Evolutionary conservation across 2,113 vertebrate genomes (phyloP).

Genomic region (Passer domesticus): DNA sequence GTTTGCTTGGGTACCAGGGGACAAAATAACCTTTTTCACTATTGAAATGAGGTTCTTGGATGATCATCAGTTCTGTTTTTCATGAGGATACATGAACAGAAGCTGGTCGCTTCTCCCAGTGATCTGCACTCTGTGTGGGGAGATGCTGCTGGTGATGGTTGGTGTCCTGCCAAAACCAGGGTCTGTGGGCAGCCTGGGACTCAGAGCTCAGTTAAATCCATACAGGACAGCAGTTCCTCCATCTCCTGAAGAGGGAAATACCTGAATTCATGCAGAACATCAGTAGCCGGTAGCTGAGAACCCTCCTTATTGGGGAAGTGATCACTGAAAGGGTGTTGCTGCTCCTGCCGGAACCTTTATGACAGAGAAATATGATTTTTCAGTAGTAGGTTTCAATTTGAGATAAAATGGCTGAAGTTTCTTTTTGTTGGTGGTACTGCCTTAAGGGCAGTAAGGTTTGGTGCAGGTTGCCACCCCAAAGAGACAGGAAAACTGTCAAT

Average conservation of each 20-base stretch:
- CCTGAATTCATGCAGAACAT: not conserved
- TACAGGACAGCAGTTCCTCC: not conserved
- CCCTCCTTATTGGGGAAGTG: not conserved
- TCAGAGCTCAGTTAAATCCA: not conserved
- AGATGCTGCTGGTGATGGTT: not conserved
- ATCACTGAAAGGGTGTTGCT: not conserved
- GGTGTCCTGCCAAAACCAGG: not conserved
- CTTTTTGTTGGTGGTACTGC: not conserved
- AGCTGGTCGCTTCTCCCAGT: not conserved
- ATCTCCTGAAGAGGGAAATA: not conserved
- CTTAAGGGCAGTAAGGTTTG: not conserved
- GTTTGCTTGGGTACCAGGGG: not conserved
- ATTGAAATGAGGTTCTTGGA: not conserved
- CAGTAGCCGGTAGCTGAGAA: not conserved
- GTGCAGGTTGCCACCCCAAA: not conserved
- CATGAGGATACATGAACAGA: not conserved
- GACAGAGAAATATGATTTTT: not conserved
- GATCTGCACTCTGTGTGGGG: not conserved
- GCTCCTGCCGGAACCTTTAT: not conserved
- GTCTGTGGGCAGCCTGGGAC: not conserved
- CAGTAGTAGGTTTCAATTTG: not conserved
- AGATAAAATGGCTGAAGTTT: not conserved
- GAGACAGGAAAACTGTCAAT: not conserved
- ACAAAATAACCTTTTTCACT: not conserved
- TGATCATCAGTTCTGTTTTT: not conserved